Percentiles rank a stretch among this genome's conserved stretches.
phyloP scores from a whole-genome alignment of 1,140 invertebrate species.

The Chironomus striatipennis region DNA sequence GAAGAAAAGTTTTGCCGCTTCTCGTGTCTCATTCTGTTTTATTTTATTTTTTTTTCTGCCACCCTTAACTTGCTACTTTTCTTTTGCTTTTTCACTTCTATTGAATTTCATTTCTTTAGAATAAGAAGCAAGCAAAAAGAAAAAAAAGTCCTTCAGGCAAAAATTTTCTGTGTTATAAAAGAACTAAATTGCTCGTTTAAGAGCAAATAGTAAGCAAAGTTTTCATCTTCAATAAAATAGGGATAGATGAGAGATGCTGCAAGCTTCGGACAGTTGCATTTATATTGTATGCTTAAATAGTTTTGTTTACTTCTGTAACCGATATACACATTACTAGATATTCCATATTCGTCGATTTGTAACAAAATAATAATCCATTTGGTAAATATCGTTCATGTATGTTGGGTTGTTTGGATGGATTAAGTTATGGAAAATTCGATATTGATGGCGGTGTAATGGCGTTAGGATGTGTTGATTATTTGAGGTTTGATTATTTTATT shows the following conservation, averaged over 20 bases:
- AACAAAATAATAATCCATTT: too few relatives aligned
- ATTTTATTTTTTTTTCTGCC: neutral
- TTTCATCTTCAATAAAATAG: neutral
- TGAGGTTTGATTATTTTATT: too few relatives aligned
- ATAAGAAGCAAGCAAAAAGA: too few relatives aligned
- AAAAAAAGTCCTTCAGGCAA: neutral
- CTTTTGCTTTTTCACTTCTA: neutral
- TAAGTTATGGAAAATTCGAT: too few relatives aligned
- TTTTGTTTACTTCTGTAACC: too few relatives aligned
- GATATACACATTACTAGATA: too few relatives aligned
- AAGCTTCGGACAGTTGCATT: neutral
- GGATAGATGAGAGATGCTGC: neutral
- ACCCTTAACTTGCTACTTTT: neutral
- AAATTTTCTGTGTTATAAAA: neutral
- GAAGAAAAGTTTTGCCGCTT: neutral
- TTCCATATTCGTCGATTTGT: too few relatives aligned
- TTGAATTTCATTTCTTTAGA: too few relatives aligned
- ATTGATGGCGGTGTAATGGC: too few relatives aligned
- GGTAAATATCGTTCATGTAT: too few relatives aligned
- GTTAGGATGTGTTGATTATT: too few relatives aligned
- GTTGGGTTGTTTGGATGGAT: too few relatives aligned
- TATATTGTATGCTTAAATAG: neutral
- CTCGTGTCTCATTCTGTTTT: neutral
- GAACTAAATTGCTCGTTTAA: slow-evolving; percentile 7
- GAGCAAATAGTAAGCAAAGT: slow-evolving; percentile 2